Percentiles rank a stretch among this genome's conserved stretches.
Evolutionary conservation across 2,888 invertebrate species (phyloP).

Genomic region (Electrophaes corylata): DNA sequence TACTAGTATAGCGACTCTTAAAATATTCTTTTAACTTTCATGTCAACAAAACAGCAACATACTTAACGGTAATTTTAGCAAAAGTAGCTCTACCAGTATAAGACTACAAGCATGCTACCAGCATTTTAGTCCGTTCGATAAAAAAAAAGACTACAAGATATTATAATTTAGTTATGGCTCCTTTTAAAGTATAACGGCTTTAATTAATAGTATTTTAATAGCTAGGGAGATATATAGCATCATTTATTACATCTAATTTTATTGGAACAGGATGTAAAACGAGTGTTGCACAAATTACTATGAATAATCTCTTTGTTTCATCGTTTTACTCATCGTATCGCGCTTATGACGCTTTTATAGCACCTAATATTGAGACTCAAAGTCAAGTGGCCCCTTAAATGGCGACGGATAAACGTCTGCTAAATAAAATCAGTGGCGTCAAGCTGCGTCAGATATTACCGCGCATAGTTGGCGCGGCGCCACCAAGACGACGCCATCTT

Average conservation of each 20-base stretch:
- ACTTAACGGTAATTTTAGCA: too few relatives aligned
- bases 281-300: slow-evolving; percentile 7
- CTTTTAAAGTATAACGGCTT: too few relatives aligned
- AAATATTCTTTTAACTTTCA: too few relatives aligned
- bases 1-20: too few relatives aligned
- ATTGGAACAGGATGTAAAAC: slow-evolving; percentile 5
- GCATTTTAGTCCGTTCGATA: too few relatives aligned
- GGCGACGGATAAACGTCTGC: slow-evolving; percentile 55
- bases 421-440: slow-evolving; percentile 62
- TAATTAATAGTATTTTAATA: background rate
- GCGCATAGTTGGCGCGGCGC: slow-evolving; percentile 76
- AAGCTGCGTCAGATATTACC: slow-evolving; percentile 69
- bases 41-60: too few relatives aligned
- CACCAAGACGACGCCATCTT: slow-evolving; percentile 61
- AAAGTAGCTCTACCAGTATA: too few relatives aligned
- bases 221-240: background rate
- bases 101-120: too few relatives aligned
- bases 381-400: slow-evolving; percentile 71
- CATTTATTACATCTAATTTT: background rate
- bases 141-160: too few relatives aligned
- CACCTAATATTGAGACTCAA: slow-evolving; percentile 54
- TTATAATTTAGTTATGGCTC: too few relatives aligned
- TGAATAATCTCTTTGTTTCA: slow-evolving; percentile 37
- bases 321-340: slow-evolving; percentile 32
- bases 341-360: slow-evolving; percentile 40